Base-by-base conservation (phyloP, 92 coral and sea anemone genomes). In the Scolanthus callimorphus region DNA sequence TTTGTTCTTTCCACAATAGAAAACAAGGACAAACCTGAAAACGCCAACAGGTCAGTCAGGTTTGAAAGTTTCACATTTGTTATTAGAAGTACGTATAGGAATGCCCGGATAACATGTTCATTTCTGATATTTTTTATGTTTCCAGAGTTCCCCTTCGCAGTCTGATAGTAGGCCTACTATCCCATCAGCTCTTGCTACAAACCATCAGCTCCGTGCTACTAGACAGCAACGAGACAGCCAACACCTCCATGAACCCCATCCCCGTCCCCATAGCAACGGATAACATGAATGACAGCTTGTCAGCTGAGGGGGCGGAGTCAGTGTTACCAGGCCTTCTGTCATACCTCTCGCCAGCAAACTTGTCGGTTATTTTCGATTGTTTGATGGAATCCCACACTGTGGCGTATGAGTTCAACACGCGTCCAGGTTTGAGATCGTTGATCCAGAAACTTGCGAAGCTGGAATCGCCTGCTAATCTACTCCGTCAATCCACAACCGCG, bases 311-410 rank as follows among this genome's bases (percentile, higher is more conserved):
- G 12, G 43, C 89, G 10, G 99, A 94, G 54, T 63, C 80, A 17
- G 55, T 77, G 29, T 76, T 94, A 26, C 96, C 99, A 25, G 99
- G 99, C 10, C 84, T 88, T 19, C 71, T 94, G 25, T 84, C 83
- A 15, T 83, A 88, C 47, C 85, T 94, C 19, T 89, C 94, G 15
- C 97, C 99, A 1, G 96, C 97, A 6, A 94, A 94, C 29, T 79
- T 94, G 27, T 88, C 96, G 11, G 96, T 94, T 44, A 57, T 94
- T 25, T 94, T 94, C 59, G 99, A 94, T 39, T 94, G 99, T 55
- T 63, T 94, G 48, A 94, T 94, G 99, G 99, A 94, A 65, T 94
- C 99, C 0, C 99, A 94, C 64, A 88, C 90, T 1, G 94, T 88
- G 0, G 99, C 99, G 13, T 94, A 88, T 49, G 99, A 94, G 76